Conservation (phyloP, 2,113 vertebrate genomes). For the Amphilophus citrinellus region DNA sequence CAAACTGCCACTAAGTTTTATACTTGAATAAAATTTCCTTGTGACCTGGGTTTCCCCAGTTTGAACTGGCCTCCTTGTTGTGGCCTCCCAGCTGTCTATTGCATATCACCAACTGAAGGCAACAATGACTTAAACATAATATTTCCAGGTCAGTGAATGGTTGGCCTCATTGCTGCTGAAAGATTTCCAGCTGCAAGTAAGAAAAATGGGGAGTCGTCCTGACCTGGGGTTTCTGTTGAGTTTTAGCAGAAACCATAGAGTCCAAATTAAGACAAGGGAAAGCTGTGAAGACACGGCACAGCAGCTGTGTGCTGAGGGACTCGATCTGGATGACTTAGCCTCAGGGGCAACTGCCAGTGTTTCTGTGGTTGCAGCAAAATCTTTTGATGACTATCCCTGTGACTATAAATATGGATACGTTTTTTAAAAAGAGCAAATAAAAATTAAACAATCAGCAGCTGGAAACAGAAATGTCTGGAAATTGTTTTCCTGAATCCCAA, state of each 20-base stretch:
- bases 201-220: background rate
- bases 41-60: background rate
- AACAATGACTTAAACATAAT: conserved; percentile 1
- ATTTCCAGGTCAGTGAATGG: background rate
- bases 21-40: background rate
- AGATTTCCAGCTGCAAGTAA: conserved; percentile 4
- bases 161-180: background rate
- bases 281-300: background rate
- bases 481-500: too few relatives aligned
- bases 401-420: background rate
- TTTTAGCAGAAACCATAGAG: background rate
- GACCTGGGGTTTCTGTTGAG: background rate
- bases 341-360: background rate
- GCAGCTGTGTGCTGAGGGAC: background rate
- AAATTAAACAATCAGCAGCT: background rate
- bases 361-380: background rate
- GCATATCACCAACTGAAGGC: background rate
- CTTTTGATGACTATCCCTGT: background rate
- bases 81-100: background rate
- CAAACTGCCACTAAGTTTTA: background rate
- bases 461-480: too few relatives aligned
- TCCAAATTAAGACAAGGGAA: background rate
- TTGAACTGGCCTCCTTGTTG: background rate
- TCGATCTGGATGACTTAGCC: background rate
- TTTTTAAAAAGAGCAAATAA: background rate